Evolutionary conservation across 2,888 invertebrate species (phyloP).

Genomic region (Alsophila aescularia): DNA sequence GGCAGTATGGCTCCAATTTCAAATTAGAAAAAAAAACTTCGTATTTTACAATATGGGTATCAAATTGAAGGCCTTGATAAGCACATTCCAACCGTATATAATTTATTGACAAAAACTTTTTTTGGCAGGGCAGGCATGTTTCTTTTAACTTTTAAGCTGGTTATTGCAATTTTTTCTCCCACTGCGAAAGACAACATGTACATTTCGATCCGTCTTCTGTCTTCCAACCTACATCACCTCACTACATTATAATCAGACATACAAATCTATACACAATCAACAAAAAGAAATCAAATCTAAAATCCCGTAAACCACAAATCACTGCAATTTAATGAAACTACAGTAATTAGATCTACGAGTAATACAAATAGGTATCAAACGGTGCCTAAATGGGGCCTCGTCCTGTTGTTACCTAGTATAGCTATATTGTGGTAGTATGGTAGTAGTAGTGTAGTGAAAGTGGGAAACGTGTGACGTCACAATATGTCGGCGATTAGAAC

Average conservation of each 20-base stretch:
- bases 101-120: no score
- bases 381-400: background rate
- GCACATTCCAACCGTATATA: no score
- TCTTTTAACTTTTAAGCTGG: no score
- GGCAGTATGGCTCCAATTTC: no score
- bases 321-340: constrained; percentile 8
- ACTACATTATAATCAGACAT: background rate
- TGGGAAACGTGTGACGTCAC: constrained; percentile 67
- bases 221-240: no score
- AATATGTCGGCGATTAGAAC: constrained; percentile 51
- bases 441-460: constrained; percentile 52
- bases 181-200: no score
- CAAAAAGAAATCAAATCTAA: background rate
- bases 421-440: constrained; percentile 17
- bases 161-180: no score
- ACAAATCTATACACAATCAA: background rate
- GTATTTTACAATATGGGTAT: no score
- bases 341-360: constrained; percentile 21
- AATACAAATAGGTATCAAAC: constrained; percentile 14
- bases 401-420: constrained; percentile 10
- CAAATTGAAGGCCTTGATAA: no score
- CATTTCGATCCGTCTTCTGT: no score
- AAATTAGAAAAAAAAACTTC: no score
- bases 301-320: background rate
- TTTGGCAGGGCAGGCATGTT: no score